Base-by-base conservation (phyloP, 2,797 vertebrate species). In the Psittacula derbiana region DNA sequence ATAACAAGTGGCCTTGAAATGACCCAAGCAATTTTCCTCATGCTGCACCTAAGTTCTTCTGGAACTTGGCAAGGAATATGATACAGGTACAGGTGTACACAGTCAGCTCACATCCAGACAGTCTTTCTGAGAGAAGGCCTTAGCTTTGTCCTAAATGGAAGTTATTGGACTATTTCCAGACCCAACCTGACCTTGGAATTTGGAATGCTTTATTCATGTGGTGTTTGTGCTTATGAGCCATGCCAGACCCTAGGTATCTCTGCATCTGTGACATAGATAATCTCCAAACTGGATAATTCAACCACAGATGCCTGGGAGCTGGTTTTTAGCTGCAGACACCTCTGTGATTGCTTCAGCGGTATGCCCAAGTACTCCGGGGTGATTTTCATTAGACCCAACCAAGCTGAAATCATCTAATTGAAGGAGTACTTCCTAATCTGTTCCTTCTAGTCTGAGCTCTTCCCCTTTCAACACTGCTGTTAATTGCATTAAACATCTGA, bases 401-500 rank as follows among this genome's bases (percentile, higher is more conserved):
- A 88, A 93, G 46, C 23, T 70, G 76, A 88, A 93, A 93, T 79
- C 28, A 33, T 49, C 70, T 75, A 72, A 95, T 47, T 90, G 83
- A 88, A 90, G 82, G 53, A 93, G 6, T 46, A 71, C 65, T 91
- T 28, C 58, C 28, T 81, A 81, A 90, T 75, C 70, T 47, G 21
- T 58, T 81, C 53, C 69, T 92, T 91, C 76, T 66, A 33, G 38
- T n/a, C 57, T 58, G n/a, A 67, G 58, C 60, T 92, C 70, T 81
- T 83, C 58, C n/a, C 23, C 28, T 88, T 88, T 92, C 8, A 12
- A 79, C 53, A 58, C 17, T 55, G 40, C 20, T 71, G 46, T 55
- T 94, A 94, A 86, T 84, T 86, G 46, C 40, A 44, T 93, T 88
- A 84, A 93, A 74, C 4, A 72, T 79, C 50, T 70, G 70, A 81